Evolutionary conservation across 37 sponge, comb jelly and placozoan genomes (phyloP).

Genomic region (Crambe crambe): DNA sequence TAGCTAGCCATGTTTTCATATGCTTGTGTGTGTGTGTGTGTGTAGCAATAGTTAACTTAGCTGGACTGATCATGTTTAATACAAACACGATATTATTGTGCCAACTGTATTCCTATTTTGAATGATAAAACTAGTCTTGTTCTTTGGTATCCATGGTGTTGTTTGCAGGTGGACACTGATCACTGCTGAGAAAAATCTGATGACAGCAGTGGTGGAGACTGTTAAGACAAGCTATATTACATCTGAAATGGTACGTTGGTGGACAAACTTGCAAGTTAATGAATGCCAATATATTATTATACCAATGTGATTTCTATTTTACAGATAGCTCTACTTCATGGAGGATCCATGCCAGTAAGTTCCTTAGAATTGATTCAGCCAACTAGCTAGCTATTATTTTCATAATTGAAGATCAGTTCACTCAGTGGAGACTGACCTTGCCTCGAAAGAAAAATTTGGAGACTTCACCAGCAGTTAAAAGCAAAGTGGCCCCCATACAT

Average conservation of each 20-base stretch:
- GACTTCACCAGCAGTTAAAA: neutral
- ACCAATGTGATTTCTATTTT: neutral
- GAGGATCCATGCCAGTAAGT: constrained; percentile 36
- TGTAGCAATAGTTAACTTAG: neutral
- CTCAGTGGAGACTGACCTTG: constrained; percentile 56
- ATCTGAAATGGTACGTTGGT: constrained; percentile 53
- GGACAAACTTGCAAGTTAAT: too few relatives aligned
- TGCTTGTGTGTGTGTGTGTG: too few relatives aligned
- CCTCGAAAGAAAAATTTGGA: constrained; percentile 60
- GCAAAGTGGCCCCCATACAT: constrained; percentile 10
- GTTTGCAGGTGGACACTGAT: constrained; percentile 72
- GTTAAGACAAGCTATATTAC: constrained; percentile 85
- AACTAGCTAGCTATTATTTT: neutral
- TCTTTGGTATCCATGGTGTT: too few relatives aligned
- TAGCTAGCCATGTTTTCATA: too few relatives aligned
- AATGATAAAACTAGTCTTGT: too few relatives aligned
- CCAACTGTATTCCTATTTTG: too few relatives aligned
- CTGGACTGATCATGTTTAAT: too few relatives aligned
- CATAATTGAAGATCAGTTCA: constrained; percentile 14
- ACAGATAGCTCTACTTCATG: constrained; percentile 38
- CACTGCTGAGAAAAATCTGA: constrained; percentile 74
- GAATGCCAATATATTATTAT: neutral
- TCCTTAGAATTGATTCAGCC: neutral
- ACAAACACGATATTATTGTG: neutral
- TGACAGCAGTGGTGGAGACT: constrained; percentile 67